These are phyloP conservation scores for Epizoanthus illoricatus DNA, from an alignment of 92 coral and sea anemone genomes.

Conservation along the genomic window DNA sequence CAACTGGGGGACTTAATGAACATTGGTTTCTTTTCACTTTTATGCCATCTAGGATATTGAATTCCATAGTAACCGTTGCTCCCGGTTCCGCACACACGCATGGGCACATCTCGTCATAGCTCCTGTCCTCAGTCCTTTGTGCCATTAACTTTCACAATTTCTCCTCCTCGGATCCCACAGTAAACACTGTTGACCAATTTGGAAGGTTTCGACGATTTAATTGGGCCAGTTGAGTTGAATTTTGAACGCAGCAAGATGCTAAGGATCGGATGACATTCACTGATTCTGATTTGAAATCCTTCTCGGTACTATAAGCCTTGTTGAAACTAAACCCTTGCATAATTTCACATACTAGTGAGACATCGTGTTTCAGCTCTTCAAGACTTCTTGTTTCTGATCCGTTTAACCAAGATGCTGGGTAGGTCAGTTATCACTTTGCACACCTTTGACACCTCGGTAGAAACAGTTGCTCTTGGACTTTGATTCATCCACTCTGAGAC, in stretches of 20 bases:
- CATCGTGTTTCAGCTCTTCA: not conserved
- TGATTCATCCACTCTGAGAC: conserved; percentile 10
- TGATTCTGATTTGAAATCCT: not conserved
- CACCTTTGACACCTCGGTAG: not conserved
- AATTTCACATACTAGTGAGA: not conserved
- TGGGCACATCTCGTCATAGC: too few relatives aligned
- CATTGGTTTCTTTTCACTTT: not conserved
- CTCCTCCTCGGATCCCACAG: conserved; percentile 7
- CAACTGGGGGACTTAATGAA: too few relatives aligned
- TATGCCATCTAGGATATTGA: conserved; percentile 36
- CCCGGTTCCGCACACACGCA: not conserved
- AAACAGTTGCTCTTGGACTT: too few relatives aligned
- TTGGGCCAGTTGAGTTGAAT: not conserved
- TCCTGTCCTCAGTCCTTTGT: not conserved
- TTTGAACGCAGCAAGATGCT: conserved; percentile 12
- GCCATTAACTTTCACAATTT: conserved; percentile 14
- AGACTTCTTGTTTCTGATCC: conserved; percentile 22
- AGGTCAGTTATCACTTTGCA: conserved; percentile 1
- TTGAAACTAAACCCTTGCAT: not conserved
- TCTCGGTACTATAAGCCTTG: too few relatives aligned
- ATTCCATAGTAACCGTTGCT: conserved; percentile 4
- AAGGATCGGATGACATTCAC: conserved; percentile 28
- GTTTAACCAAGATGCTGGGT: not conserved
- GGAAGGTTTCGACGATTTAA: not conserved
- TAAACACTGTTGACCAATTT: conserved; percentile 7